A percentile compares a stretch with the other conserved stretches of the same genome.
phyloP scores from a whole-genome alignment of 2,797 vertebrate species.

The Acridotheres tristis region DNA sequence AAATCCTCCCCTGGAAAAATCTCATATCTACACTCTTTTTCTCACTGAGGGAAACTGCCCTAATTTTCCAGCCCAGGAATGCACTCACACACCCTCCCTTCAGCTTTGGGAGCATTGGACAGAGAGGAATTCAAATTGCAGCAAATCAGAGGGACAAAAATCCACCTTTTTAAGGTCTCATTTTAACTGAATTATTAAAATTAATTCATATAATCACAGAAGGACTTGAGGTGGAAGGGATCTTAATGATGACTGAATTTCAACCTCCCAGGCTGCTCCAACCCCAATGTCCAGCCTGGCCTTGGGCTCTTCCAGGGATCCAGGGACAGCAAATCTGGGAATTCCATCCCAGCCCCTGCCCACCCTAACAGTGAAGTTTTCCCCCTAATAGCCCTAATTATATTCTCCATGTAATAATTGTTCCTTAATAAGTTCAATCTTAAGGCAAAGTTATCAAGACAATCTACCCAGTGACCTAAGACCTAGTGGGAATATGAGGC shows the following conservation, averaged over 20 bases:
- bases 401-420: neutral
- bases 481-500: too few species aligned
- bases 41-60: neutral
- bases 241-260: neutral
- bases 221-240: neutral
- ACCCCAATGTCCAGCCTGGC: fast-evolving
- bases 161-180: too few species aligned
- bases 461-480: neutral
- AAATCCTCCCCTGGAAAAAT: neutral
- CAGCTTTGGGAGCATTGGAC: neutral
- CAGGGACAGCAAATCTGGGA: neutral
- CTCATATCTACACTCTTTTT: neutral
- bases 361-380: neutral
- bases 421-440: neutral
- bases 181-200: neutral
- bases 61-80: neutral
- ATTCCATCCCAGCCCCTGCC: neutral
- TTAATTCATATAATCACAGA: neutral
- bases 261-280: neutral
- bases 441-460: neutral
- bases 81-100: neutral
- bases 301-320: neutral
- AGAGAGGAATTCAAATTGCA: neutral
- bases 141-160: neutral
- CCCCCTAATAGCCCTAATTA: neutral